Evolutionary conservation across 2,113 vertebrate species (phyloP).

Genomic region (Phasianus colchicus): DNA sequence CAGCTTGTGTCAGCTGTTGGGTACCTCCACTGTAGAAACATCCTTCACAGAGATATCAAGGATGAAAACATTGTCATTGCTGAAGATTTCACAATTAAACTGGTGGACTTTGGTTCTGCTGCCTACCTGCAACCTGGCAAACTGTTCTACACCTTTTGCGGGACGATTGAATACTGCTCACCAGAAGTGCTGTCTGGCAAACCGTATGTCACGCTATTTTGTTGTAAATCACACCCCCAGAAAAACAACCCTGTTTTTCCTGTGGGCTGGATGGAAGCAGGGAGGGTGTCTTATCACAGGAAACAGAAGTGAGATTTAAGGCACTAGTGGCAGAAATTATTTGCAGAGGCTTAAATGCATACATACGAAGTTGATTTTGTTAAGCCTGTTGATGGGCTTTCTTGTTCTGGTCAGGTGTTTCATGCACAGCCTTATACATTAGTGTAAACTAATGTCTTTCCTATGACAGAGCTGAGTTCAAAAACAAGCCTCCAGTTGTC

Average conservation of each 20-base stretch:
- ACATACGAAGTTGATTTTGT: neutral
- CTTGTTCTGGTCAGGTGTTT: neutral
- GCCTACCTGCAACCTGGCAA: slow-evolving; percentile 85
- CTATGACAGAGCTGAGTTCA: neutral
- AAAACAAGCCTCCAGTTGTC: neutral
- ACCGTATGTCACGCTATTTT: slow-evolving; percentile 80
- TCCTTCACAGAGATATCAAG: slow-evolving; percentile 94
- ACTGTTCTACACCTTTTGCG: slow-evolving; percentile 91
- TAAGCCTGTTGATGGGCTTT: neutral
- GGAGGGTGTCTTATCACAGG: neutral
- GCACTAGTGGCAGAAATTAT: neutral
- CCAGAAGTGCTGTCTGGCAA: slow-evolving; percentile 93
- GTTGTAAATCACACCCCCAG: neutral
- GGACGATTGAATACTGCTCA: slow-evolving; percentile 94
- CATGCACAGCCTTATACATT: neutral
- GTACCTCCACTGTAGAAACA: slow-evolving; percentile 83
- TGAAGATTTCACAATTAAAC: slow-evolving; percentile 88
- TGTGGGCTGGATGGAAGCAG: neutral
- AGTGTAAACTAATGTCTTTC: neutral
- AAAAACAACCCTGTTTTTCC: too few relatives aligned
- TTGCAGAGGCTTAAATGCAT: neutral
- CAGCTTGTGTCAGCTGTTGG: slow-evolving; percentile 91
- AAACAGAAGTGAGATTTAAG: neutral
- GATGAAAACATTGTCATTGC: slow-evolving; percentile 95
- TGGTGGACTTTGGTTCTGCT: slow-evolving; percentile 95